Evolutionary conservation across 2,888 invertebrate genomes (phyloP).

Genomic region (Eucriotettix oculatus): DNA sequence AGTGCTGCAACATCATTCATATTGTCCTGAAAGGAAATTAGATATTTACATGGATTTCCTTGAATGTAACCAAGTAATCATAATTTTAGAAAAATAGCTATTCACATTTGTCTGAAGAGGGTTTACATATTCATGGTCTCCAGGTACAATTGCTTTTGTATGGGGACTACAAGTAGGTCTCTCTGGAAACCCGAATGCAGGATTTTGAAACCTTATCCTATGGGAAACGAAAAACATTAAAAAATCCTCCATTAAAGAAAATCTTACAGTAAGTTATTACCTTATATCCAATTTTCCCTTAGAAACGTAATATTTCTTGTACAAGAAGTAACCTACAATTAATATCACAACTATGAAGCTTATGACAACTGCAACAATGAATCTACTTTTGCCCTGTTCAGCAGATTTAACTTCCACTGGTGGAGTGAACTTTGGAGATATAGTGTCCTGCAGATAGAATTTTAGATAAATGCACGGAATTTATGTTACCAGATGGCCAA

Average conservation of each 20-base stretch:
- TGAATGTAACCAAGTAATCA: too few species aligned
- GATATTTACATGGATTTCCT: too few species aligned
- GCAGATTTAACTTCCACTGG: background rate
- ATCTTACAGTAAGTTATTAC: background rate
- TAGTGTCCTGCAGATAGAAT: background rate
- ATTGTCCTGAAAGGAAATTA: too few species aligned
- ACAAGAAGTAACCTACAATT: background rate
- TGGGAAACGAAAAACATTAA: background rate
- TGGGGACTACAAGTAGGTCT: background rate
- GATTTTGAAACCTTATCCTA: background rate
- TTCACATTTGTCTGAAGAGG: background rate
- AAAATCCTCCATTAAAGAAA: background rate
- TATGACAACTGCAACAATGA: background rate
- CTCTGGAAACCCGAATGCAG: background rate
- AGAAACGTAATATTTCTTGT: background rate
- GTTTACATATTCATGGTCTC: background rate
- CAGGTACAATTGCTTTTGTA: background rate
- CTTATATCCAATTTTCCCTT: background rate
- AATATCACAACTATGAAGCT: background rate
- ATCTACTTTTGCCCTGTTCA: background rate
- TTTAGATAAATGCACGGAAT: background rate
- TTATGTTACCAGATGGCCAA: background rate
- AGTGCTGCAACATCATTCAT: too few species aligned
- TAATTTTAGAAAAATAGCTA: too few species aligned
- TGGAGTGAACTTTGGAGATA: background rate